Conservation (phyloP, 2,113 vertebrate genomes). For the Engraulis encrasicolus region DNA sequence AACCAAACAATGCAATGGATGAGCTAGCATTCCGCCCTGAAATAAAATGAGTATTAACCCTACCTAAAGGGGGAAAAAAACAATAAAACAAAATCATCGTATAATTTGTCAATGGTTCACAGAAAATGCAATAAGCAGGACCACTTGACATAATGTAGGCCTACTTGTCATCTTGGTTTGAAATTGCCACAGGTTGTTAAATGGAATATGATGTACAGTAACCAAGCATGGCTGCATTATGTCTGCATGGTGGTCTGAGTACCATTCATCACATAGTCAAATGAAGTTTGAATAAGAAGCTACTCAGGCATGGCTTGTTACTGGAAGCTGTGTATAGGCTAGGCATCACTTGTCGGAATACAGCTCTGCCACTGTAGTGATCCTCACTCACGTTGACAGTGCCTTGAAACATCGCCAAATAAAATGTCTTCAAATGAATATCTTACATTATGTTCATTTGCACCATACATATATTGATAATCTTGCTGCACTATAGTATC, state of each 20-base stretch:
- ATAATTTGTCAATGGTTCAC: background rate
- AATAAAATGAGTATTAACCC: background rate
- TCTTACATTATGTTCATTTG: conserved; percentile 46
- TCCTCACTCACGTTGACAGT: background rate
- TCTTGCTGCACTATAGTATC: conserved; percentile 46
- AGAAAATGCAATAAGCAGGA: background rate
- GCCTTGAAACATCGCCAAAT: conserved; percentile 37
- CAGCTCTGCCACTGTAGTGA: background rate
- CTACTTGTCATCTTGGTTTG: too few species aligned
- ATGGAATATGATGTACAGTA: background rate
- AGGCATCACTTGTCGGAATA: background rate
- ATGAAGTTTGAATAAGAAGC: background rate
- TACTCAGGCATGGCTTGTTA: background rate
- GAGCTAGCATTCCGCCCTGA: conserved; percentile 10
- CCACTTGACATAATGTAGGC: background rate
- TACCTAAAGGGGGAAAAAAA: background rate
- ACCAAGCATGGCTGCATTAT: background rate
- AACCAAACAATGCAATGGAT: background rate
- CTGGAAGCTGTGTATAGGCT: background rate
- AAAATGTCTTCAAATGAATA: conserved; percentile 48
- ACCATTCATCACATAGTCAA: background rate
- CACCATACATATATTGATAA: conserved; percentile 51
- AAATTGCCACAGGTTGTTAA: background rate
- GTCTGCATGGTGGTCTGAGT: background rate
- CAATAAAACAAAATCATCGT: background rate